Conservation (phyloP, 2,113 vertebrate species). For the Muntiacus muntjak region DNA sequence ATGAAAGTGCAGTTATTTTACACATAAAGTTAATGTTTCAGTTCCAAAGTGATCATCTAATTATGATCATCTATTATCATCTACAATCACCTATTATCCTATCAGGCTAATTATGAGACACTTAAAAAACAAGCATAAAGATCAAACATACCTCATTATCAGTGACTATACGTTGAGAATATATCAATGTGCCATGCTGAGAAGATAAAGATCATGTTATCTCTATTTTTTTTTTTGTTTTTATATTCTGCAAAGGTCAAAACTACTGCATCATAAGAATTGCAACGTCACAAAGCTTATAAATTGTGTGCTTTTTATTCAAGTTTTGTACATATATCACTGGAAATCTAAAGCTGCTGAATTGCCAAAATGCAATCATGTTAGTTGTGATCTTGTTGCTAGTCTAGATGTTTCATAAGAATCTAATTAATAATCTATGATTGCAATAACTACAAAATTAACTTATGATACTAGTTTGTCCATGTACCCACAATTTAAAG, state of each 20-base stretch:
- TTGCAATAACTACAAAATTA: constrained; percentile 76
- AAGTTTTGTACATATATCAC: constrained; percentile 61
- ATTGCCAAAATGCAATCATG: constrained; percentile 58
- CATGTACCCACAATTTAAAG: constrained; percentile 61
- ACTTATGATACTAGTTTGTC: constrained; percentile 71
- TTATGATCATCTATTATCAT: neutral
- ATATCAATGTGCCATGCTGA: constrained; percentile 45
- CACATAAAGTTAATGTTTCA: neutral
- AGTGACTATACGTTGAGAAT: constrained; percentile 50
- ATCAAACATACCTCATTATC: constrained; percentile 72
- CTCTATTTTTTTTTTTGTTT: constrained; percentile 67
- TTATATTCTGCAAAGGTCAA: constrained; percentile 78
- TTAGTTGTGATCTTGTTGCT: constrained; percentile 55
- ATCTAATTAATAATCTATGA: constrained; percentile 72
- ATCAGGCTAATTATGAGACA: constrained; percentile 60
- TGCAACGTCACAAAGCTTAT: constrained; percentile 70
- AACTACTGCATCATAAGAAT: constrained; percentile 72
- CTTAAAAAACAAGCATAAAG: constrained; percentile 60
- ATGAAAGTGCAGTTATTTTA: neutral
- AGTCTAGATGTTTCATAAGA: constrained; percentile 63
- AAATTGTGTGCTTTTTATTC: constrained; percentile 66
- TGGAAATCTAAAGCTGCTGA: constrained; percentile 68
- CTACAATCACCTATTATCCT: neutral
- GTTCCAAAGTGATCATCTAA: constrained; percentile 44
- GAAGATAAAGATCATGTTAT: constrained; percentile 74